phyloP scores from a whole-genome alignment of 2,797 vertebrate genomes.

The Schizothorax lantsangensis region DNA sequence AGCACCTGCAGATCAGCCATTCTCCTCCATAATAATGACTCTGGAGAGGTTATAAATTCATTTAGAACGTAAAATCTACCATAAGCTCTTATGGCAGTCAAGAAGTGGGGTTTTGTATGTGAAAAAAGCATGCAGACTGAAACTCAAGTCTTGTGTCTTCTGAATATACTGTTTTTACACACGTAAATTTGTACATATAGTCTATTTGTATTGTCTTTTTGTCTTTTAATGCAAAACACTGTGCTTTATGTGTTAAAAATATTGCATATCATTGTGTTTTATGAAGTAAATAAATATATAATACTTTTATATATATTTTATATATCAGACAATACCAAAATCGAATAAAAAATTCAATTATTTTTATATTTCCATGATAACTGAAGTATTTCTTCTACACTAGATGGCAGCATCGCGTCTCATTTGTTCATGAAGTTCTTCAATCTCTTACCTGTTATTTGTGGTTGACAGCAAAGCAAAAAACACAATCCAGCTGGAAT shows the following conservation, averaged over 20 bases:
- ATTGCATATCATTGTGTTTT: too few relatives aligned
- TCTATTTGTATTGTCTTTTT: background rate
- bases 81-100: background rate
- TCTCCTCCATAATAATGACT: constrained; percentile 74
- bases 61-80: background rate
- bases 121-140: background rate
- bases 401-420: background rate
- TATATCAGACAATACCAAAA: too few relatives aligned
- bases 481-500: constrained; percentile 74
- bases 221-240: background rate
- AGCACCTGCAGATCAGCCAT: constrained; percentile 74
- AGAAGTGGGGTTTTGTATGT: background rate
- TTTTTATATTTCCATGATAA: too few relatives aligned
- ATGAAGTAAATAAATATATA: background rate
- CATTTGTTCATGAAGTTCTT: too few relatives aligned
- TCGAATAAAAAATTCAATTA: background rate
- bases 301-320: too few relatives aligned
- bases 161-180: background rate
- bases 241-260: background rate
- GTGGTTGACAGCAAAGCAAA: constrained; percentile 64
- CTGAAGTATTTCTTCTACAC: background rate
- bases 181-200: background rate
- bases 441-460: constrained; percentile 73
- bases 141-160: background rate
- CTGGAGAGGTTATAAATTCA: constrained; percentile 59